A percentile compares a stretch with the other conserved stretches of the same genome.
These are phyloP conservation scores for Chrysotoxum bicinctum DNA, from an alignment of 2,888 invertebrate genomes.

Conservation along the genomic window DNA sequence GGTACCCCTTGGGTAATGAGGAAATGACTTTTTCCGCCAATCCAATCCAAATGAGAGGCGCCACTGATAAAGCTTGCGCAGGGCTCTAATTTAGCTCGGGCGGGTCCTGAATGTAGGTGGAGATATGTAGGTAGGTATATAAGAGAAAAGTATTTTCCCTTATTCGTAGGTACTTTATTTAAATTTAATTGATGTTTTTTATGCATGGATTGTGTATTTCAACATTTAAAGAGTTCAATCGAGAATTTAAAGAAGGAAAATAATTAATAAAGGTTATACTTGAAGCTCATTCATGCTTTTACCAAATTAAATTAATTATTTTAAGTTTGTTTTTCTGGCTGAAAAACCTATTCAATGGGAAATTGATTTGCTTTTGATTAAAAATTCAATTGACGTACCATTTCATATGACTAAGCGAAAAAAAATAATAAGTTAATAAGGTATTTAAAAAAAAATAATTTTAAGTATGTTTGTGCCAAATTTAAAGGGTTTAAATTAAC, in stretches of 20 bases:
- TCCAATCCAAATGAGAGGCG: no score
- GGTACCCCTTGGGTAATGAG: no score
- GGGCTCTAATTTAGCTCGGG: no score
- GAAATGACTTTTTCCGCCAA: no score
- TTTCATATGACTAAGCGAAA: not conserved
- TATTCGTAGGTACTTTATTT: constrained; percentile 34
- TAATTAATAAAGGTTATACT: constrained; percentile 30
- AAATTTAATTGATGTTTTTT: constrained; percentile 61
- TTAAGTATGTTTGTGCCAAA: no score
- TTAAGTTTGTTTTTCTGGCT: not conserved
- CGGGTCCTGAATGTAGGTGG: not conserved
- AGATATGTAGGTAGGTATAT: no score
- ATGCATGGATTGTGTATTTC: constrained; percentile 25
- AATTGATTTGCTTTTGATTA: not conserved
- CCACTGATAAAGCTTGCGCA: no score
- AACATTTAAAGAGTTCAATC: constrained; percentile 46
- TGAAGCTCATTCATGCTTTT: not conserved
- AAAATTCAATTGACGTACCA: not conserved
- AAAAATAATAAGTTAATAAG: no score
- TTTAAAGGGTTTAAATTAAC: no score
- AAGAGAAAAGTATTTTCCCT: not conserved
- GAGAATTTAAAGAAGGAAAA: constrained; percentile 18
- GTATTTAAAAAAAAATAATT: no score
- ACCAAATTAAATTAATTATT: not conserved
- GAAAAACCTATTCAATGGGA: not conserved